These are phyloP conservation scores for Sciaenops ocellatus DNA, from an alignment of 2,797 vertebrate species.

Conservation along the genomic window DNA sequence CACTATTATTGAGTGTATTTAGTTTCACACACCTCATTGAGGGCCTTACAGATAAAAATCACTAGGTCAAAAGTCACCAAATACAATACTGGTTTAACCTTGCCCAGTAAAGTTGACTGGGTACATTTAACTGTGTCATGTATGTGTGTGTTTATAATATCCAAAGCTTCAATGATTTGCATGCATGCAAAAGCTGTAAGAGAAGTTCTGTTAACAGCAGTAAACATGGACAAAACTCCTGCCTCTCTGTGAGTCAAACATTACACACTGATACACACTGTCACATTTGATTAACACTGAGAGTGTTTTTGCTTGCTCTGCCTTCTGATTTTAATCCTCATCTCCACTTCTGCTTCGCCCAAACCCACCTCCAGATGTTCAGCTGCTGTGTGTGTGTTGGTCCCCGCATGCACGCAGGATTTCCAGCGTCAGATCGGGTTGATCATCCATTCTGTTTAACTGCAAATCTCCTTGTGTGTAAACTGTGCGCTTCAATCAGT, in stretches of 20 bases:
- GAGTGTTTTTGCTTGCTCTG: conserved; percentile 20
- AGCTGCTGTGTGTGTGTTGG: conserved; percentile 43
- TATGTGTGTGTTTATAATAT: not conserved
- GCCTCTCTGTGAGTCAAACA: not conserved
- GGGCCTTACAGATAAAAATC: not conserved
- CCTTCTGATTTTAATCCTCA: conserved; percentile 61
- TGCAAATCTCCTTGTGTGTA: conserved; percentile 66
- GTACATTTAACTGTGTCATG: not conserved
- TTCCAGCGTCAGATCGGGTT: conserved; percentile 29
- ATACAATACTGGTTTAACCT: no score
- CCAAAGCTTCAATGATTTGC: not conserved
- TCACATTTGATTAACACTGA: conserved; percentile 28
- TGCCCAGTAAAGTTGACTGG: no score
- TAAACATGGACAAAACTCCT: not conserved
- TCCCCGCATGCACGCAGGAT: conserved; percentile 39
- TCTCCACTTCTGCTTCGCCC: conserved; percentile 33
- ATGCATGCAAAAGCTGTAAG: not conserved
- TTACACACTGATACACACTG: not conserved
- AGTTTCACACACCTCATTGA: not conserved
- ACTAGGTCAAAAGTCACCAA: no score
- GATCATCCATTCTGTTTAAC: conserved; percentile 64
- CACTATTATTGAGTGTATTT: not conserved
- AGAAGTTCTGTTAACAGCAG: not conserved
- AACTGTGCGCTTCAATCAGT: conserved; percentile 58
- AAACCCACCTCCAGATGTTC: conserved; percentile 71